Percentiles rank a stretch among this genome's conserved stretches.
These are phyloP conservation scores for Phaonia tiefii DNA, from an alignment of 2,888 invertebrate species.

Conservation along the genomic window DNA sequence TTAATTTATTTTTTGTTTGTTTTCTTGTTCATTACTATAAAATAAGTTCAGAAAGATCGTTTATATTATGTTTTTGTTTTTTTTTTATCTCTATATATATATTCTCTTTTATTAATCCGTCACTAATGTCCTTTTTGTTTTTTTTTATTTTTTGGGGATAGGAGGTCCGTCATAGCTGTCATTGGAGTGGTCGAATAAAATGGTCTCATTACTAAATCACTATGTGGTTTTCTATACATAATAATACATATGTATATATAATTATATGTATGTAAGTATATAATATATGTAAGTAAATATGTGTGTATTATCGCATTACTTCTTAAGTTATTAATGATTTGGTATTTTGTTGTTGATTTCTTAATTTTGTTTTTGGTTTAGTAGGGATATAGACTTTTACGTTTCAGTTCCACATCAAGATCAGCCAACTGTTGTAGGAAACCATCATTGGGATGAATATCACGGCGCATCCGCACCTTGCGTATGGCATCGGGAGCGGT, in stretches of 20 bases:
- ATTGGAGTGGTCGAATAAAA: conserved; percentile 32
- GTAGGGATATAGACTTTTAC: conserved; percentile 80
- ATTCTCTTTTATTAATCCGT: conserved; percentile 10
- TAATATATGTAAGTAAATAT: no score
- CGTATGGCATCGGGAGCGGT: conserved; percentile 87
- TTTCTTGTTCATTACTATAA: conserved; percentile 48
- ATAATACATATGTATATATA: conserved; percentile 49
- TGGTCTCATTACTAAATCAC: conserved; percentile 56
- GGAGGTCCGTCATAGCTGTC: conserved; percentile 23
- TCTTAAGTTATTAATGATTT: conserved; percentile 36
- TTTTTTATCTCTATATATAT: conserved; percentile 9
- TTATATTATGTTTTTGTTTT: background rate
- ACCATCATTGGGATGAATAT: conserved; percentile 90
- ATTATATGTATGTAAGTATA: conserved; percentile 63
- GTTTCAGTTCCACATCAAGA: conserved; percentile 84
- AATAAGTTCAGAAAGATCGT: conserved; percentile 67
- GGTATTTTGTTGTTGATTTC: conserved; percentile 43
- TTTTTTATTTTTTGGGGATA: no score
- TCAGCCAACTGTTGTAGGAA: conserved; percentile 89
- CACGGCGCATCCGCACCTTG: conserved; percentile 86
- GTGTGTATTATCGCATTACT: conserved; percentile 50
- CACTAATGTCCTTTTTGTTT: conserved; percentile 39
- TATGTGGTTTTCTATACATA: conserved; percentile 67
- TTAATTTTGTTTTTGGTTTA: conserved; percentile 67
- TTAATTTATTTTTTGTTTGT: conserved; percentile 21